Conservation (phyloP, 1,140 invertebrate species). For the Micrasema longulum region DNA sequence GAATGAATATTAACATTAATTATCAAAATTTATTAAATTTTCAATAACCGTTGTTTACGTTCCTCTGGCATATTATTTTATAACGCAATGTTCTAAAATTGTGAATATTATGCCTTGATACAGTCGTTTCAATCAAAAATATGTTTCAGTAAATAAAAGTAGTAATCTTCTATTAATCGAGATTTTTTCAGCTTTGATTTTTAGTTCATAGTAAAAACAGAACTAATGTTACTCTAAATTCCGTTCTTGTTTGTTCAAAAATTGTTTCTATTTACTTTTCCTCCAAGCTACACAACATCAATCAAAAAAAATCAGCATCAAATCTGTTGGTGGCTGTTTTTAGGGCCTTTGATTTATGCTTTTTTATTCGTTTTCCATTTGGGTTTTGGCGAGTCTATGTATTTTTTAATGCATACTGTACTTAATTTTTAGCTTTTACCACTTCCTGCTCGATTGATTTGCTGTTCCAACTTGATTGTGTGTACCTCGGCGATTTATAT, state of each 20-base stretch:
- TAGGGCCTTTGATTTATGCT: constrained; percentile 3
- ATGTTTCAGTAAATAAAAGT: too few species aligned
- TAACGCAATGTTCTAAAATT: not conserved
- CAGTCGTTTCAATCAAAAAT: too few species aligned
- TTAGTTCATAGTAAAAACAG: not conserved
- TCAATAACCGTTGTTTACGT: too few species aligned
- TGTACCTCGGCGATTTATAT: constrained; percentile 1
- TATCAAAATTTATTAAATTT: not conserved
- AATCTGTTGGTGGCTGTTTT: not conserved
- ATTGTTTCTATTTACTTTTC: not conserved
- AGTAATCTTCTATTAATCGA: too few species aligned
- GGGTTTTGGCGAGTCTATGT: not conserved
- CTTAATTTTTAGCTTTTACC: not conserved
- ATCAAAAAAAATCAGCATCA: too few species aligned
- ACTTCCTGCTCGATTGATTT: not conserved
- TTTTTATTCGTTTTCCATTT: constrained; percentile 11
- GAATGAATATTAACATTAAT: not conserved
- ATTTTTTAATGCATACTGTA: not conserved
- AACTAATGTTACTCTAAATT: not conserved
- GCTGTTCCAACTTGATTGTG: not conserved
- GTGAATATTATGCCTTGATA: too few species aligned
- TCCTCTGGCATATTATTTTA: not conserved
- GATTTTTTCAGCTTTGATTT: not conserved
- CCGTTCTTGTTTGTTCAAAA: not conserved
- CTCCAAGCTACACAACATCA: not conserved